Evolutionary conservation across 2,888 invertebrate species (phyloP).

Genomic region (Drosophila cracens): DNA sequence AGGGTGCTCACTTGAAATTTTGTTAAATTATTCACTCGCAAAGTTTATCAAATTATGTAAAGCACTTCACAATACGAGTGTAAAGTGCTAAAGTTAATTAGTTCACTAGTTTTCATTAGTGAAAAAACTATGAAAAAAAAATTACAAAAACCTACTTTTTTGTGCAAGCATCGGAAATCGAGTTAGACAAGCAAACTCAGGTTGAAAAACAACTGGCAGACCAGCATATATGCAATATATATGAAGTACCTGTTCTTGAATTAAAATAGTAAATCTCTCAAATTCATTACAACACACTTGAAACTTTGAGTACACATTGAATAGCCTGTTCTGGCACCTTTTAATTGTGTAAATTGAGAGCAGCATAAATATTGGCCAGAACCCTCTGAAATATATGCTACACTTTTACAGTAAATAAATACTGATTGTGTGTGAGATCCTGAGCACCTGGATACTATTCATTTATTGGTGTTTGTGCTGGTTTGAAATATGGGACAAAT

Average conservation of each 20-base stretch:
- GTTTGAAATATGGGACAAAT: not conserved
- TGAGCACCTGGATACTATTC: not conserved
- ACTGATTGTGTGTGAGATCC: not conserved
- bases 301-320: not conserved
- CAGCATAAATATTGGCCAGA: not conserved
- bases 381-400: constrained; percentile 21
- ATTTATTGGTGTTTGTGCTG: not conserved
- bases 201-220: not conserved
- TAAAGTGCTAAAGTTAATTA: constrained; percentile 26
- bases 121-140: not conserved
- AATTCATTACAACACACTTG: not conserved
- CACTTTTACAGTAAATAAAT: constrained; percentile 3
- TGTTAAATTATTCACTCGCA: constrained; percentile 30
- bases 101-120: constrained; percentile 6
- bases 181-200: not conserved
- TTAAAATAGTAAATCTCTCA: not conserved
- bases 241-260: not conserved
- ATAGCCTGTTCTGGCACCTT: not conserved
- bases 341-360: constrained; percentile 43
- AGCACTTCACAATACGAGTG: constrained; percentile 15
- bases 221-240: not conserved
- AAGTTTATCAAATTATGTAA: constrained; percentile 31
- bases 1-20: constrained; percentile 5
- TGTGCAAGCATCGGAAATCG: not conserved
- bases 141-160: not conserved